Base-by-base conservation (phyloP, 2,888 invertebrate genomes). In the Toxonevra muliebris region DNA sequence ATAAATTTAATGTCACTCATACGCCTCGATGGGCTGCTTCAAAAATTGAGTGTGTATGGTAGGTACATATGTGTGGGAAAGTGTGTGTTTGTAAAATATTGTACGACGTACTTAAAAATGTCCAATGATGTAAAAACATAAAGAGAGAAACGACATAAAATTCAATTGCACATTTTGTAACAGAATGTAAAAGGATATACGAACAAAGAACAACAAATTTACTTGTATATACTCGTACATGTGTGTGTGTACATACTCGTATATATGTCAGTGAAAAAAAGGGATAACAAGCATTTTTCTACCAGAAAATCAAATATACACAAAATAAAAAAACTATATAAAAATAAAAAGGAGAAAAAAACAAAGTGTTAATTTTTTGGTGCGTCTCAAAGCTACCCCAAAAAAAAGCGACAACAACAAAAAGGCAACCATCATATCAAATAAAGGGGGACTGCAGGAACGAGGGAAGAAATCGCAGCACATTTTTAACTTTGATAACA, bases 1-100 rank as follows among this genome's bases (percentile, higher is more conserved):
- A 53, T 19, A 62, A 53, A 62, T 62, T 62, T 62, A 66, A 66
- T 66, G 65, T 59, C 60, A 66, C 68, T 68, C 72, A 58, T 43
- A 55, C 17, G 41, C 69, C 48, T 15, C 48, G 15, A 48, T 48
- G 48, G 4, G 5, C 48, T 13, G 1, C 1, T 11, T 48, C 48
- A 7, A 13, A 48, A 48, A 48, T 48, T 4, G 5, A 10, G 48
- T 48, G 11, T 15, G n/a, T n/a, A 15, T 10, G 11, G n/a, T 10
- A 48, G 10, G 0, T 11, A 45, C 45, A 45, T 48, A 5, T 13
- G 48, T 13, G 48, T 4, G n/a, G 2, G 30, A n/a, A n/a, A n/a
- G n/a, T n/a, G n/a, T 4, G 2, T 30, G 30, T 30, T 30, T 30
- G 7, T 30, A 30, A 30, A 30, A 30, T 30, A 30, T 30, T 30